Conservation (phyloP, 2,888 invertebrate genomes). For the Venusia cambrica region DNA sequence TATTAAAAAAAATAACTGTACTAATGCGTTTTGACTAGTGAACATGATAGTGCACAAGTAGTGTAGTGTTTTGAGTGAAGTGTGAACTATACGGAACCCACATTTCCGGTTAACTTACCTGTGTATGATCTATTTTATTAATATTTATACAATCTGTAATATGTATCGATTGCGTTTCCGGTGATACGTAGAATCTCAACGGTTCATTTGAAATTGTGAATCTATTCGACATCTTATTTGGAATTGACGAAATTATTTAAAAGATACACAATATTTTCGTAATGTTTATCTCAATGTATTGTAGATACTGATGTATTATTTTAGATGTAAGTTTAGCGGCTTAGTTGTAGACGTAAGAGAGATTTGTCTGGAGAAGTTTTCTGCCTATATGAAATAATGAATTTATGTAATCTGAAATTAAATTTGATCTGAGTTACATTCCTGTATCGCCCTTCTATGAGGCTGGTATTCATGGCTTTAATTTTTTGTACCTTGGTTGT, state of each 20-base stretch:
- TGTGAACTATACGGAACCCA: conserved; percentile 42
- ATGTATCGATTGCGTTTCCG: conserved; percentile 28
- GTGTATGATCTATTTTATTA: conserved; percentile 58
- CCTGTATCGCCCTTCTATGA: conserved; percentile 21
- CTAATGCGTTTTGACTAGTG: conserved; percentile 48
- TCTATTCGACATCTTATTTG: conserved; percentile 46
- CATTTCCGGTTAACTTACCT: conserved; percentile 54
- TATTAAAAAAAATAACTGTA: conserved; percentile 34
- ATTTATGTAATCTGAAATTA: conserved; percentile 14
- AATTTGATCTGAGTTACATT: conserved; percentile 13
- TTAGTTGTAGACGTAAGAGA: conserved; percentile 26
- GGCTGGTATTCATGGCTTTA: conserved; percentile 28
- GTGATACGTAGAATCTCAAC: conserved; percentile 46
- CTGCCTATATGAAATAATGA: conserved; percentile 19
- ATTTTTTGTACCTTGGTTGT: conserved; percentile 19
- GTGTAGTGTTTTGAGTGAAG: conserved; percentile 45
- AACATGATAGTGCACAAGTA: conserved; percentile 62
- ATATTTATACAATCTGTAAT: conserved; percentile 40
- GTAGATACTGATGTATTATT: conserved; percentile 28
- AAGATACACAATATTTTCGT: conserved; percentile 65
- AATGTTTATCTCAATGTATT: conserved; percentile 54
- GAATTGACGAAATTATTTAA: conserved; percentile 65
- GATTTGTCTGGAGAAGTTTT: conserved; percentile 14
- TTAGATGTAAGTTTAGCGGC: conserved; percentile 26
- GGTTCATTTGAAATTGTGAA: conserved; percentile 41